Conservation (phyloP, 1,140 invertebrate species). For the Apis florea region DNA sequence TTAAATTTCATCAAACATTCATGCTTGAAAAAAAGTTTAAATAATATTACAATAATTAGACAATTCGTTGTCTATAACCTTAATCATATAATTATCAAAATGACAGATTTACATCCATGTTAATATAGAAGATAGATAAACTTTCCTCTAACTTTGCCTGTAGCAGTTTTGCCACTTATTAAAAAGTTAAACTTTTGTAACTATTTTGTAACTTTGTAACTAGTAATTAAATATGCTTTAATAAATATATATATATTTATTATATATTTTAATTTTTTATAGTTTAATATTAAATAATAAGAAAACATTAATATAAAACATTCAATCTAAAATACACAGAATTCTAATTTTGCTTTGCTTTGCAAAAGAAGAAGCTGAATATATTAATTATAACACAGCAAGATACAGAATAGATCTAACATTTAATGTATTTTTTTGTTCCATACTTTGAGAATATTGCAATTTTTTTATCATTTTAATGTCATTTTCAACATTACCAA, state of each 20-base stretch:
- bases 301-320: not conserved
- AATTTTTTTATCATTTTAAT: no score
- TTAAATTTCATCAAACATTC: not conserved
- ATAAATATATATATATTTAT: not conserved
- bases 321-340: not conserved
- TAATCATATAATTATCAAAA: slow-evolving; percentile 48
- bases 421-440: no score
- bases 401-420: no score
- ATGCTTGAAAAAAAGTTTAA: not conserved
- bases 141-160: not conserved
- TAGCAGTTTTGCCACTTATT: not conserved
- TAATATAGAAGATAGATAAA: slow-evolving; percentile 31
- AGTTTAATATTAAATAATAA: not conserved
- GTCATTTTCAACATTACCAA: no score
- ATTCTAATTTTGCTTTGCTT: not conserved
- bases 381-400: no score
- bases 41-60: not conserved
- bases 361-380: slow-evolving; percentile 15
- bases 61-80: slow-evolving; percentile 27
- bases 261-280: not conserved
- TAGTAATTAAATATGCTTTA: not conserved
- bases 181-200: not conserved
- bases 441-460: no score
- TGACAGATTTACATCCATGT: slow-evolving; percentile 47
- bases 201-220: not conserved